Evolutionary conservation across 64 coral and sea anemone species (phyloP), one percentile per base, ranked within the genome.

Genomic region (Exaiptasia diaphana): DNA sequence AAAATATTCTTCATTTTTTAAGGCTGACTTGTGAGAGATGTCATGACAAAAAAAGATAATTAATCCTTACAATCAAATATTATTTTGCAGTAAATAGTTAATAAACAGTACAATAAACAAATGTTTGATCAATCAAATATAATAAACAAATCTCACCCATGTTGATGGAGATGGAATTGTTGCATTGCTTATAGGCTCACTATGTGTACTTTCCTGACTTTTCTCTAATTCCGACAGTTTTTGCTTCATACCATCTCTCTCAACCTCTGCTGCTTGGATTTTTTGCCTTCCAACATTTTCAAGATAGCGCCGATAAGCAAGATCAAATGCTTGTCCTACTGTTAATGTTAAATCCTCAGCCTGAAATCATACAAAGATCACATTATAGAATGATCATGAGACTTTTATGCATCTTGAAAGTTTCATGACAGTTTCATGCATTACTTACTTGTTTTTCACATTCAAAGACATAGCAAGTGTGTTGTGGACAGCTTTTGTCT

Each of bases 301-400:
- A 17, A 94, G 86, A 75, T 88, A 94, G 7, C 75, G 81, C 11
- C 91, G 85, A 35, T 94, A 94, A 24, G 91, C 91, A 61, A 94
- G 73, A 63, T 94, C 91, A 80, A 94, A 94, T 33, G 91, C 91
- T 62, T 94, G 91, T 0, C 91, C 91, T 17, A 94, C 91, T 23
- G 91, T 94, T 20, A 94, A 50, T 12, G 91, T 94, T 14, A 89
- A 38, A 46, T 94, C 91, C 33, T 94, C 91, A 31, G 91, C 91
- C 91, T 94, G 35, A 65, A 13, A 37, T 35, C 18, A 1, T 6
- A 4, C 32, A 35, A 38, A 65, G 1, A 36, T 31, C n/a, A 12
- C 32, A 46, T 15, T 46, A 8, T 15, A 46, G 43, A 46, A 6
- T 7, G n/a, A n/a, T n/a, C n/a, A n/a, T n/a, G n/a, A n/a, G n/a